These are phyloP conservation scores for Drosophila neonasuta DNA, from an alignment of 2,888 invertebrate genomes.

Conservation along the genomic window DNA sequence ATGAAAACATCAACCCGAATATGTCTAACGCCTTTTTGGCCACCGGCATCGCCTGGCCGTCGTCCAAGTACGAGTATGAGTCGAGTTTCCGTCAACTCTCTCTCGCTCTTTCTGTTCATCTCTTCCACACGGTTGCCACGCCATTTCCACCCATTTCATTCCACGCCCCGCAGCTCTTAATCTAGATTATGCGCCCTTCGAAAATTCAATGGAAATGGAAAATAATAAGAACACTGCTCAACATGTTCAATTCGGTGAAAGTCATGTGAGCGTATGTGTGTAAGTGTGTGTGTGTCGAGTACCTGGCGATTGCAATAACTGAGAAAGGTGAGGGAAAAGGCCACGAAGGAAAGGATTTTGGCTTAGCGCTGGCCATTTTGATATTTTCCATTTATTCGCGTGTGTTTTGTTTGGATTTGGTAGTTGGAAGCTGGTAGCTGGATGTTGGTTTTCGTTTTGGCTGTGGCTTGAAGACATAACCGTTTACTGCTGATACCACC, in stretches of 20 bases:
- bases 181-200: constrained; percentile 62
- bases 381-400: constrained; percentile 66
- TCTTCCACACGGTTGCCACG: constrained; percentile 21
- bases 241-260: constrained; percentile 53
- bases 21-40: constrained; percentile 60
- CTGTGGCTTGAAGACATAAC: constrained; percentile 60
- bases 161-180: constrained; percentile 50
- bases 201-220: constrained; percentile 65
- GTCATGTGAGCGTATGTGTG: constrained; percentile 24
- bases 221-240: constrained; percentile 59
- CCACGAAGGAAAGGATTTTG: constrained; percentile 32
- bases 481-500: constrained; percentile 65
- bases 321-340: not conserved
- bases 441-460: constrained; percentile 17
- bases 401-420: constrained; percentile 60
- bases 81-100: not conserved
- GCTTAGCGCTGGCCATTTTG: constrained; percentile 61
- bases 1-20: constrained; percentile 70
- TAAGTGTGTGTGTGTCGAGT: constrained; percentile 34
- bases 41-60: constrained; percentile 46
- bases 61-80: constrained; percentile 48
- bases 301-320: constrained; percentile 50
- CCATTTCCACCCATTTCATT: not conserved
- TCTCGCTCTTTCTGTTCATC: too few relatives aligned
- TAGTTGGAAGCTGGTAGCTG: constrained; percentile 29